phyloP scores from a whole-genome alignment of 2,888 invertebrate species.

The Conomelus anceps region DNA sequence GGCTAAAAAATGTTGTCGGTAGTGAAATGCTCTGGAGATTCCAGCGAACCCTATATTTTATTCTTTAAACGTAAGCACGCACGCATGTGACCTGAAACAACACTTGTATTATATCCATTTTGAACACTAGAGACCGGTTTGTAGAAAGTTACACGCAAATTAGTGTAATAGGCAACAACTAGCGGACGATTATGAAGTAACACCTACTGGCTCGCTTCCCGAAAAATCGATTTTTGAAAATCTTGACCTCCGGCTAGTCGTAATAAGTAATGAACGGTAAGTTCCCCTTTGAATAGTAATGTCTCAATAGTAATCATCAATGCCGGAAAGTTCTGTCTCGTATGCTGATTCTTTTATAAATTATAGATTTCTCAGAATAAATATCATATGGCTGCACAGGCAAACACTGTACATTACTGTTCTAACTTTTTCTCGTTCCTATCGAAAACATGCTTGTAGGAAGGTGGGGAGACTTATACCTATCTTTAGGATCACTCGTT shows the following conservation, averaged over 20 bases:
- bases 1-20: not conserved
- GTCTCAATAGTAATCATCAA: not conserved
- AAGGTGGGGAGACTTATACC: no score
- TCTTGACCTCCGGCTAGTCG: not conserved
- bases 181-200: not conserved
- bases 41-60: not conserved
- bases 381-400: no score
- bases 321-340: no score
- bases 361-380: no score
- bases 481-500: no score
- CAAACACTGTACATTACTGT: no score
- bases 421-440: no score
- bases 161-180: not conserved
- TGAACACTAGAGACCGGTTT: not conserved
- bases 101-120: not conserved
- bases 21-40: not conserved
- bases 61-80: not conserved
- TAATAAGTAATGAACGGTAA: not conserved
- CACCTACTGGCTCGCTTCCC: not conserved
- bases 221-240: not conserved
- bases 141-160: not conserved
- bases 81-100: not conserved
- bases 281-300: not conserved
- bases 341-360: no score
- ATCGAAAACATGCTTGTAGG: no score